phyloP scores from a whole-genome alignment of 2,113 vertebrate genomes.

The Sylvicapra grimmia region DNA sequence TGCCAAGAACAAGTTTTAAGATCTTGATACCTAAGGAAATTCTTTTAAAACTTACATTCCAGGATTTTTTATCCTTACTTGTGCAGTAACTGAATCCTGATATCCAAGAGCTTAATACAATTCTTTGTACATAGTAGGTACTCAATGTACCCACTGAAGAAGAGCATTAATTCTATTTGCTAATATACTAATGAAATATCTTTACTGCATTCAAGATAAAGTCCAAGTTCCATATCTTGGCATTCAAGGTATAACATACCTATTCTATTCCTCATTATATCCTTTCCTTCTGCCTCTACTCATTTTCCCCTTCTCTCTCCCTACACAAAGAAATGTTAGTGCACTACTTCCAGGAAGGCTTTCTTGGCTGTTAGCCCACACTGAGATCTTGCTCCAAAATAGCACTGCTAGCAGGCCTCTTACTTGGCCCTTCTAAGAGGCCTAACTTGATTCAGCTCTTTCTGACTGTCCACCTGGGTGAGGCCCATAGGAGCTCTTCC shows the following conservation, averaged over 20 bases:
- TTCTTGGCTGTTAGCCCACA: constrained; percentile 10
- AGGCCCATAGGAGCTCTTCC: not conserved
- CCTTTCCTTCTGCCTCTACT: not conserved
- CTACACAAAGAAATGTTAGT: not conserved
- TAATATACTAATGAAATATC: not conserved
- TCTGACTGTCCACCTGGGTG: not conserved
- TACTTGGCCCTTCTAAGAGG: not conserved
- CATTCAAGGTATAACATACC: not conserved
- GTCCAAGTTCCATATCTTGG: not conserved
- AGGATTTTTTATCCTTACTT: constrained; percentile 19
- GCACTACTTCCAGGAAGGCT: not conserved
- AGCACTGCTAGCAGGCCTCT: constrained; percentile 18
- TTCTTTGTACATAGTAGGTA: not conserved
- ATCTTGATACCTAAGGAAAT: not conserved
- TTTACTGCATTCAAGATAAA: constrained; percentile 6
- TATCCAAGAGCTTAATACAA: not conserved
- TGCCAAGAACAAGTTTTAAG: constrained; percentile 2
- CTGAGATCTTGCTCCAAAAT: constrained; percentile 21
- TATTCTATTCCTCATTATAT: not conserved
- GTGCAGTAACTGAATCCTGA: constrained; percentile 28
- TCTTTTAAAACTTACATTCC: constrained; percentile 21
- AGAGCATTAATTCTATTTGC: not conserved
- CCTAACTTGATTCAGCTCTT: not conserved
- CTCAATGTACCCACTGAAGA: not conserved
- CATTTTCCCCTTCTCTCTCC: not conserved